A percentile compares a stretch with the other conserved stretches of the same genome.
These are phyloP conservation scores for Anguilla anguilla DNA, from an alignment of 2,797 vertebrate genomes.

Conservation along the genomic window DNA sequence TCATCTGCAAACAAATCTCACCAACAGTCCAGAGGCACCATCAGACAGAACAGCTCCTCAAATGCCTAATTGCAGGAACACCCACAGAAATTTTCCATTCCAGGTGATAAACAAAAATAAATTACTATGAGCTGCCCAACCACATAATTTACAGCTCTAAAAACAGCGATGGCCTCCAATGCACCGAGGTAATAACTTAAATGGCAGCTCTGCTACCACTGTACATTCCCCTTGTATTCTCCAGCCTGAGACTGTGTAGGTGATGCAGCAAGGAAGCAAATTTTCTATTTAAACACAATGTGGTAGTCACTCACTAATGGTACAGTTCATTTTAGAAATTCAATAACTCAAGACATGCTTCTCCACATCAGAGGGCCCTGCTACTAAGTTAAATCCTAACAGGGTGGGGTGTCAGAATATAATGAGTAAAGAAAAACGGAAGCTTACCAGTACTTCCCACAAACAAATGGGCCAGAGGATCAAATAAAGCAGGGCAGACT, in stretches of 20 bases:
- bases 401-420: not conserved
- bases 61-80: conserved; percentile 12
- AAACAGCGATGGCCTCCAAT: not conserved
- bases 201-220: not conserved
- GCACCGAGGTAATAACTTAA: conserved; percentile 11
- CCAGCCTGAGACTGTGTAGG: not conserved
- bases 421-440: not conserved
- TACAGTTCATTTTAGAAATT: not conserved
- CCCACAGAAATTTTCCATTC: conserved; percentile 18
- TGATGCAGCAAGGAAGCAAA: not conserved
- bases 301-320: not conserved
- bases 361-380: not conserved
- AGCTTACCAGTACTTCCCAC: not conserved
- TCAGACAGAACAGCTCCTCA: not conserved
- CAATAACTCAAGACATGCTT: not conserved
- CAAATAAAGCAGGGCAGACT: not conserved
- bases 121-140: conserved; percentile 7
- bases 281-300: not conserved
- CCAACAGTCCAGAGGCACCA: not conserved
- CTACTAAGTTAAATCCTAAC: not conserved
- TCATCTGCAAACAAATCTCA: conserved; percentile 14
- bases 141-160: conserved; percentile 20
- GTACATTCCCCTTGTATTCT: not conserved
- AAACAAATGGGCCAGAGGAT: not conserved
- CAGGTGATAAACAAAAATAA: conserved; percentile 21